Evolutionary conservation across 2,797 vertebrate genomes (phyloP).

Genomic region (Leptoclinus maculatus): DNA sequence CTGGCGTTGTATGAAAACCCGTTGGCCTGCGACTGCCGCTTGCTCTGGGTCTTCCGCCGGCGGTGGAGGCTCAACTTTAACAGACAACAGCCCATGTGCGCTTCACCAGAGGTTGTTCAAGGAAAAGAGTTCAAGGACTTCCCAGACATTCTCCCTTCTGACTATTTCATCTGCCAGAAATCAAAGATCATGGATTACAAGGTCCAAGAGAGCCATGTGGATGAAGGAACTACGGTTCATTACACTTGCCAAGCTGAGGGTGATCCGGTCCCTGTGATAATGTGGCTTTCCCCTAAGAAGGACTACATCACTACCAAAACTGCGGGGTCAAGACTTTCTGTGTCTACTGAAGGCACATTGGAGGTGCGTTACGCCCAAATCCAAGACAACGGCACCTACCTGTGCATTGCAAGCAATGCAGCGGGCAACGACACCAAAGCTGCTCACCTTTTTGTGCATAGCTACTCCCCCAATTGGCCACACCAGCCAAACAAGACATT

Average conservation of each 20-base stretch:
- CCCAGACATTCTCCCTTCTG: slow-evolving; percentile 90
- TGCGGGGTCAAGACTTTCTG: slow-evolving; percentile 90
- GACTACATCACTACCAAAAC: slow-evolving; percentile 96
- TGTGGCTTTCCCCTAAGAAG: slow-evolving; percentile 97
- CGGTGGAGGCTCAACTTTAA: slow-evolving; percentile 98
- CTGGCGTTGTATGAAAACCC: slow-evolving; percentile 95
- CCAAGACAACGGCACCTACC: slow-evolving; percentile 98
- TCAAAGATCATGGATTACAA: slow-evolving; percentile 94
- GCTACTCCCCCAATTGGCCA: slow-evolving; percentile 99
- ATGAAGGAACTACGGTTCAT: slow-evolving; percentile 95
- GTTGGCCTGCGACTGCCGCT: slow-evolving; percentile 95
- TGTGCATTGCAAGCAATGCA: slow-evolving; percentile 96
- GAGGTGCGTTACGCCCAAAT: slow-evolving; percentile 98
- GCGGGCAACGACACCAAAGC: slow-evolving; percentile 96
- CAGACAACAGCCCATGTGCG: slow-evolving; percentile 93
- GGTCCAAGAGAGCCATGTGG: slow-evolving; percentile 93
- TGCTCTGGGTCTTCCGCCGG: slow-evolving; percentile 98
- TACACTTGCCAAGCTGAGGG: slow-evolving; percentile 94
- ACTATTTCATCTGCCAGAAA: slow-evolving; percentile 94
- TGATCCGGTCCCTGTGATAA: slow-evolving; percentile 92
- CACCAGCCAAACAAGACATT: slow-evolving; percentile 99
- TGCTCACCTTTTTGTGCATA: slow-evolving; percentile 96
- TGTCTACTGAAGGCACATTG: slow-evolving; percentile 93
- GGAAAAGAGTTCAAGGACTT: slow-evolving; percentile 99
- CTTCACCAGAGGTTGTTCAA: slow-evolving; percentile 90